Base-by-base conservation (phyloP, 2,113 vertebrate species). In the Psephotus haematonotus region DNA sequence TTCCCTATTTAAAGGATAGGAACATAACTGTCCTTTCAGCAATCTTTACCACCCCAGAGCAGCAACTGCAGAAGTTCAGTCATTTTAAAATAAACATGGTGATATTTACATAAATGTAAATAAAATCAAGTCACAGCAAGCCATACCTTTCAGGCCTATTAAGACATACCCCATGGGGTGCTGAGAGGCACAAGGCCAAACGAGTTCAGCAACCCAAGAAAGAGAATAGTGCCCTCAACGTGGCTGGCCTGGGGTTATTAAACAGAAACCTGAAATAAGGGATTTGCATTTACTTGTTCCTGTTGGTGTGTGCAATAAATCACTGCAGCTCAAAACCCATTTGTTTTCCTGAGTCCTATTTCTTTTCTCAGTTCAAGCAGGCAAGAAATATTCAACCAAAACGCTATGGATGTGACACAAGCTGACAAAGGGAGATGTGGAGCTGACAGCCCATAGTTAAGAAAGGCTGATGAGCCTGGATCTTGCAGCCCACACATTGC, bases 31-130 rank as follows among this genome's bases (percentile, higher is more conserved):
- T 86, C 93, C 67, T 89, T 93, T 91, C 83, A 82, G 29, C 0
- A 1, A 72, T 65, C 69, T 94, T 87, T 87, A 53, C 72, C n/a
- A 76, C 49, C 47, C 59, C 35, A 59, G 67, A 87, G 77, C 55
- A 81, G 43, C 69, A 88, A 74, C 43, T 86, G n/a, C 47, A 57
- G 71, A 72, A 91, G n/a, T 88, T 93, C 33, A 79, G 60, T 89
- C 24, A 55, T 68, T 94, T 88, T 71, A 78, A 94, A 90, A 50
- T 84, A 89, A 92, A 86, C 83, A 69, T 29, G 9, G 44, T 17
- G 7, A 59, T 92, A 82, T 84, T 91, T 92, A 92, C 74, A 59
- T 76, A 93, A 94, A 91, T 72, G 83, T 96, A 94, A 95, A 84
- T 72, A 94, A 93, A 91, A 90, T 78, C 82, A 93, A 89, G 47